phyloP scores from a whole-genome alignment of 2,888 invertebrate species.

The Nomada fucata region DNA sequence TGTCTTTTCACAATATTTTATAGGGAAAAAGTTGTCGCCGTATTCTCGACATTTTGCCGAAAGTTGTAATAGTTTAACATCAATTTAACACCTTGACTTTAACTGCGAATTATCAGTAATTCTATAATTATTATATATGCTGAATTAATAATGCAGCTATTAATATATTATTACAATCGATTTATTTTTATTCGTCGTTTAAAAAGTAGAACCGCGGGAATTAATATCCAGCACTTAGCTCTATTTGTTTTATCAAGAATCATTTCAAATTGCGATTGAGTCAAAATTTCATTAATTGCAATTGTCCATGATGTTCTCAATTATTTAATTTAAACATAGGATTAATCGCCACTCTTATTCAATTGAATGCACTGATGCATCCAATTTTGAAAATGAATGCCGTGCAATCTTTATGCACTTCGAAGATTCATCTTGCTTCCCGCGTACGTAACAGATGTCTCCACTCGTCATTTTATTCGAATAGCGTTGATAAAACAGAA shows the following conservation, averaged over 20 bases:
- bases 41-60: neutral
- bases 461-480: neutral
- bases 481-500: neutral
- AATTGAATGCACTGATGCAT: slow-evolving; percentile 12
- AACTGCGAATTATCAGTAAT: neutral
- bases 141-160: neutral
- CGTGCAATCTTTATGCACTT: neutral
- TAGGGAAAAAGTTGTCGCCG: neutral
- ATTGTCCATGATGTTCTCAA: neutral
- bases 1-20: neutral
- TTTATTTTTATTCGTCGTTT: neutral
- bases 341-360: slow-evolving; percentile 3
- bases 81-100: neutral
- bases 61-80: too few species aligned
- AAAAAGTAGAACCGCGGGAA: neutral
- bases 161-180: neutral
- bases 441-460: slow-evolving; percentile 3
- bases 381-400: slow-evolving; percentile 19
- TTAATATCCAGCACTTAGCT: neutral
- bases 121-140: too few species aligned
- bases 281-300: neutral
- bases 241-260: neutral
- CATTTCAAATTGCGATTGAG: neutral
- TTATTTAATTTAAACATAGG: slow-evolving; percentile 1
- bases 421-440: neutral